Percentiles rank a stretch among this genome's conserved stretches.
Evolutionary conservation across 2,888 invertebrate species (phyloP).

Genomic region (Drosophila picticornis): DNA sequence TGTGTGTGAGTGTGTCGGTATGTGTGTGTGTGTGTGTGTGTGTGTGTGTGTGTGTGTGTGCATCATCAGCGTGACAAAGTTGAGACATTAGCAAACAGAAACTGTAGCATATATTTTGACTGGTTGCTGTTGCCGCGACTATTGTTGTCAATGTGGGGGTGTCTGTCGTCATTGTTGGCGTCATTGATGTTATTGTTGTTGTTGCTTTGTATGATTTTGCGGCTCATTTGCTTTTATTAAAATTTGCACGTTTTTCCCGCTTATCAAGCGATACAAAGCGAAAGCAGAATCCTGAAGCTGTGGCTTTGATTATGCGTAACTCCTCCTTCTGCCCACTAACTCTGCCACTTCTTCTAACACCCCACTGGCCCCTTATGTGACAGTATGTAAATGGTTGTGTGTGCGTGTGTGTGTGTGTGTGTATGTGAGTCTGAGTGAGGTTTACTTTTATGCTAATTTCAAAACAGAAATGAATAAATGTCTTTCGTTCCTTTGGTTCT

Average conservation of each 20-base stretch:
- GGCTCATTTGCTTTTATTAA: slow-evolving; percentile 79
- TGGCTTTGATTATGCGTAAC: slow-evolving; percentile 69
- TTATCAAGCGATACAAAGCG: slow-evolving; percentile 62
- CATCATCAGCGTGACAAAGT: slow-evolving; percentile 62
- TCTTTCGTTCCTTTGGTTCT: slow-evolving; percentile 59
- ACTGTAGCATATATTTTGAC: slow-evolving; percentile 53
- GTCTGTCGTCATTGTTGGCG: slow-evolving; percentile 10
- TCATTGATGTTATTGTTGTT: slow-evolving; percentile 13
- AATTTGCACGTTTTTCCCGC: slow-evolving; percentile 77
- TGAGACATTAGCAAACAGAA: slow-evolving; percentile 68
- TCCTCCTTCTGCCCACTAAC: neutral
- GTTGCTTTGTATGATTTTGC: slow-evolving; percentile 72
- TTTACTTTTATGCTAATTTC: slow-evolving; percentile 79
- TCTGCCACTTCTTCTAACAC: neutral
- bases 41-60: neutral
- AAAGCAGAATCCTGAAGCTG: slow-evolving; percentile 39
- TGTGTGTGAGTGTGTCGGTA: neutral
- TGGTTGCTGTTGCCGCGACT: slow-evolving; percentile 11
- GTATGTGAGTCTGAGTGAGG: slow-evolving; percentile 30
- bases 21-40: neutral
- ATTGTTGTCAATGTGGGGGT: slow-evolving; percentile 21
- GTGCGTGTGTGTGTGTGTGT: slow-evolving; percentile 28
- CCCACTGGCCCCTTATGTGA: slow-evolving; percentile 28
- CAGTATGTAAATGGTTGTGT: slow-evolving; percentile 23
- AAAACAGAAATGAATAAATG: slow-evolving; percentile 76